Evolutionary conservation across 2,113 vertebrate genomes (phyloP).

Genomic region (Turdus rufiventris): DNA sequence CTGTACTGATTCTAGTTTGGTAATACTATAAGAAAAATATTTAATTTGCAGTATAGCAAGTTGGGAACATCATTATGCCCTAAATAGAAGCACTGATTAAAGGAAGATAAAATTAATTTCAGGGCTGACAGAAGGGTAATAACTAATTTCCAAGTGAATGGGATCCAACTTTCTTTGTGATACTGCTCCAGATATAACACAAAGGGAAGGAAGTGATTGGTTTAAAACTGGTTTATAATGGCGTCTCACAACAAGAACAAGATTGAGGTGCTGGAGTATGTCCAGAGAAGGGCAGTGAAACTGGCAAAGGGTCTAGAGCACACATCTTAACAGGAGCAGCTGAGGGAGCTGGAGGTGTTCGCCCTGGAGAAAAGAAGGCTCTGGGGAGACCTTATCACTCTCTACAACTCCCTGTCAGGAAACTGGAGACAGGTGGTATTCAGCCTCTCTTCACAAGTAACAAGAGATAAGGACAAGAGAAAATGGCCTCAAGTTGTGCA

Average conservation of each 20-base stretch:
- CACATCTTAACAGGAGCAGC: background rate
- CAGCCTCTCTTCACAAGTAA: background rate
- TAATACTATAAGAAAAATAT: background rate
- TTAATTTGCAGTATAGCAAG: background rate
- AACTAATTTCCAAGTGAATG: conserved; percentile 1
- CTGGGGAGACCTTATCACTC: background rate
- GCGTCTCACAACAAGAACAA: background rate
- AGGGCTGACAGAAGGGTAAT: background rate
- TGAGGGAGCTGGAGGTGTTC: background rate
- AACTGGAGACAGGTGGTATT: background rate
- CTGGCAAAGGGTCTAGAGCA: background rate
- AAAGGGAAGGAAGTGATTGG: background rate
- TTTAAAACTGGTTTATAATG: background rate
- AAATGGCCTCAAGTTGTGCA: background rate
- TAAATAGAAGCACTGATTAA: conserved; percentile 12
- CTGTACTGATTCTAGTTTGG: background rate
- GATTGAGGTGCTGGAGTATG: background rate
- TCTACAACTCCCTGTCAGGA: background rate
- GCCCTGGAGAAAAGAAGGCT: background rate
- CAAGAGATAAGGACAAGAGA: background rate
- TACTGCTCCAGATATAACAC: background rate
- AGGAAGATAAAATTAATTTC: conserved; percentile 19
- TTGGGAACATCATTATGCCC: background rate
- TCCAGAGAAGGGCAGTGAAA: background rate
- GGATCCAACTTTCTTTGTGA: background rate